Evolutionary conservation across 2,113 vertebrate genomes (phyloP), one percentile per base, ranked within the genome.

Genomic region (Nestor notabilis): DNA sequence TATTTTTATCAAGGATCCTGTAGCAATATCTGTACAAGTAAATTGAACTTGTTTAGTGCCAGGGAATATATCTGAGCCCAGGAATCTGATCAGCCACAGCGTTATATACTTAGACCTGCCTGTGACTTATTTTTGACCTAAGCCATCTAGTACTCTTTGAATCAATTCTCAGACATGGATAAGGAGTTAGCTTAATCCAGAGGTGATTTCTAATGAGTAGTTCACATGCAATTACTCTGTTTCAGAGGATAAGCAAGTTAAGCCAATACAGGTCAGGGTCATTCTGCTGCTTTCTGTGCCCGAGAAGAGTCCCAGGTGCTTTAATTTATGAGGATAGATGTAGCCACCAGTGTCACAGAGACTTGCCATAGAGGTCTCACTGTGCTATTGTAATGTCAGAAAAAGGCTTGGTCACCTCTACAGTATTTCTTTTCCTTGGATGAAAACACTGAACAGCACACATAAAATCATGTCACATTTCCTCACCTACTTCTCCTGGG

Each of bases 241-340:
- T 88, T 90, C 89, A 92, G 83, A 90, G 50, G 55, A 92, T 86
- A 95, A 92, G 41, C n/a, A 88, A 93, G 71, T 86, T 83, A 86
- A 95, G n/a, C 39, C 68, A 72, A 72, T 56, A 37, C 37, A 68
- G 49, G 71, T 80, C 90, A 86, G 63, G 56, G 49, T 90, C 43
- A 47, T 60, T 64, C 43, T 1, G 2, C 28, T 78, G 16, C 13
- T 83, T 85, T 65, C 58, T 58, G 41, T 39, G 31, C 16, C 19
- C 0, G 0, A 46, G 43, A 56, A 69, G 41, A 92, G 61, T 76
- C 66, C 29, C 55, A 52, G 14, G 13, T 93, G 27, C 5, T 76
- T 94, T 65, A 44, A 83, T 46, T 86, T 78, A 21, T 18, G 41
- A 93, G 39, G 11, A 63, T 2, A 82, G 41, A 81, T 18, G 5